Conservation (phyloP, 2,113 vertebrate species). For the Phaethon lepturus region DNA sequence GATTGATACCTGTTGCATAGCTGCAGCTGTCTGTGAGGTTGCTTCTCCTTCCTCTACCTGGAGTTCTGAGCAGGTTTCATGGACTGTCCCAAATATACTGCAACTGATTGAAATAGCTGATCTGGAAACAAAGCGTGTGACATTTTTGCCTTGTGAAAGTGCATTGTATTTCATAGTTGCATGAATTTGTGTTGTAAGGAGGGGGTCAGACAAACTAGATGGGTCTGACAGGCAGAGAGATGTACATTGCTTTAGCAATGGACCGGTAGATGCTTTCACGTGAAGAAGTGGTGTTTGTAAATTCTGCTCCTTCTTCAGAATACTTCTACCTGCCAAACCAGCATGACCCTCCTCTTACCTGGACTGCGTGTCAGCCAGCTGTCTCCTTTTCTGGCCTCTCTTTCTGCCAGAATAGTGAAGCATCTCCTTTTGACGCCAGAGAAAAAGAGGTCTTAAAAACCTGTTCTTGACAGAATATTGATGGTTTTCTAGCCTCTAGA, state of each 20-base stretch:
- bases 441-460: not conserved
- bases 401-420: not conserved
- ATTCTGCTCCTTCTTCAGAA: not conserved
- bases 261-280: not conserved
- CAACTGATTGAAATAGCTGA: not conserved
- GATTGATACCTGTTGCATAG: rapidly evolving
- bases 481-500: not conserved
- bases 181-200: not conserved
- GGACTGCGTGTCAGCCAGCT: not conserved
- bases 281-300: not conserved
- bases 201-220: not conserved
- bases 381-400: not conserved
- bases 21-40: not conserved
- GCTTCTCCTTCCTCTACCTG: not conserved
- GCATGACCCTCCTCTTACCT: not conserved
- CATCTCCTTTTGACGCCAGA: not conserved
- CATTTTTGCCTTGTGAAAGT: not conserved
- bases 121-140: not conserved
- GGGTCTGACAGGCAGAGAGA: not conserved
- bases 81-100: not conserved
- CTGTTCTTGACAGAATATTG: not conserved
- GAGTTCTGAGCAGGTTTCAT: not conserved
- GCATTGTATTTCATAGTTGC: not conserved
- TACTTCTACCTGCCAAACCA: not conserved
- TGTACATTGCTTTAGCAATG: not conserved